Percentiles rank a stretch among this genome's conserved stretches.
These are phyloP conservation scores for Phalacrocorax aristotelis DNA, from an alignment of 2,113 vertebrate genomes.

Conservation along the genomic window DNA sequence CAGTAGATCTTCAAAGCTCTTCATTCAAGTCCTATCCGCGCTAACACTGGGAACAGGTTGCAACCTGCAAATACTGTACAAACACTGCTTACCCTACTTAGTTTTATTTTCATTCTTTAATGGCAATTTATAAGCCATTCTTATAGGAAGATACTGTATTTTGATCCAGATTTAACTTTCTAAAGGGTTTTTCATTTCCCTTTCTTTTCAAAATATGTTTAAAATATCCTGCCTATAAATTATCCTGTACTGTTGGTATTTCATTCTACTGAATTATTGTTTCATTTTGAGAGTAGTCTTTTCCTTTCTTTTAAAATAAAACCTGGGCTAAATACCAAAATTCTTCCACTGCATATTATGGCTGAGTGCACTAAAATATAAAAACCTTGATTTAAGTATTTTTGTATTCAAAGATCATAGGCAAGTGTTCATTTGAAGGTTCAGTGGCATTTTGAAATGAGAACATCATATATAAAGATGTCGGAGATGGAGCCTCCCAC, in stretches of 20 bases:
- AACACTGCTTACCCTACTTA: not conserved
- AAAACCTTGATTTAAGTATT: slow-evolving; percentile 79
- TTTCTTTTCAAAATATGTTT: not conserved
- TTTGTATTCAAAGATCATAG: slow-evolving; percentile 83
- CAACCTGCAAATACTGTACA: not conserved
- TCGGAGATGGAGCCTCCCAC: slow-evolving; percentile 80
- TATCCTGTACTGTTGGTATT: not conserved
- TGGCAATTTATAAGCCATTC: not conserved
- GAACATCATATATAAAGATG: slow-evolving; percentile 86
- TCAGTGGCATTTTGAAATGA: slow-evolving; percentile 85
- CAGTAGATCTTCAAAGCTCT: not conserved
- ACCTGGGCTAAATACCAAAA: slow-evolving; percentile 46
- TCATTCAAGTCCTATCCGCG: not conserved
- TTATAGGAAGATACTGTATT: not conserved
- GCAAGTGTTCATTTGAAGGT: slow-evolving; percentile 84
- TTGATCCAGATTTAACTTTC: not conserved
- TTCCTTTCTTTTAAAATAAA: slow-evolving; percentile 46
- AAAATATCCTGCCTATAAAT: slow-evolving; percentile 9
- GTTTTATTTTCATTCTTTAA: not conserved
- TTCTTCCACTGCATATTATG: slow-evolving; percentile 52
- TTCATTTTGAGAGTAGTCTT: not conserved
- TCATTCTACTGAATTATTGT: slow-evolving; percentile 14
- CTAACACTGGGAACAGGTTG: not conserved
- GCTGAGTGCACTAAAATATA: slow-evolving; percentile 77
- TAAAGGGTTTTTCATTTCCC: not conserved